These are phyloP conservation scores for Tryphoninae sp. DNA, from an alignment of 2,888 invertebrate genomes.

Conservation along the genomic window DNA sequence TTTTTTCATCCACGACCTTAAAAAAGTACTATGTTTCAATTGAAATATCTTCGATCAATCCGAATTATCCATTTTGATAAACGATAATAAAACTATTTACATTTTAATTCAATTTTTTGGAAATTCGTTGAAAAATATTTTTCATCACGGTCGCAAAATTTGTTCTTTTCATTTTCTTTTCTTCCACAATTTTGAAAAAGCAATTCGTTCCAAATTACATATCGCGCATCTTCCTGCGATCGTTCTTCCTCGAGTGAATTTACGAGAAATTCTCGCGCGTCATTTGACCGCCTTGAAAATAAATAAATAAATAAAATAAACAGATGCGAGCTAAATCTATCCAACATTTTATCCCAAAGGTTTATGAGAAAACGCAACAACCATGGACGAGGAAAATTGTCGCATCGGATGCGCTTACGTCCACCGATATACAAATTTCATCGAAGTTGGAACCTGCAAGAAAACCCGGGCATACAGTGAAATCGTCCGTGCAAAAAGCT, in stretches of 20 bases:
- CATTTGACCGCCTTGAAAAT: neutral
- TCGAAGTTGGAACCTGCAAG: neutral
- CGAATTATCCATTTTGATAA: too few relatives aligned
- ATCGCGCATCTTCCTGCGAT: too few relatives aligned
- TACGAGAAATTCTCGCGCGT: neutral
- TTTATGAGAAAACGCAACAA: constrained; percentile 12
- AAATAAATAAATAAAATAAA: neutral
- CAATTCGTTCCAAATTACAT: neutral
- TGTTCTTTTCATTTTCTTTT: too few relatives aligned
- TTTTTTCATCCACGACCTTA: too few relatives aligned
- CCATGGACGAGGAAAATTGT: constrained; percentile 6
- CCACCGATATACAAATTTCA: constrained; percentile 33
- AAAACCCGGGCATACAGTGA: constrained; percentile 32
- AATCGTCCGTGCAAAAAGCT: constrained; percentile 39
- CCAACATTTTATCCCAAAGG: constrained; percentile 6
- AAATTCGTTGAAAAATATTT: too few relatives aligned
- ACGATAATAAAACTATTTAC: too few relatives aligned
- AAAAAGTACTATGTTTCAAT: too few relatives aligned
- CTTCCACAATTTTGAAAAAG: neutral
- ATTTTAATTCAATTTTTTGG: too few relatives aligned
- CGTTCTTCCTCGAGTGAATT: neutral
- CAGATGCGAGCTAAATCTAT: constrained; percentile 3
- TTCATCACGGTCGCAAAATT: too few relatives aligned
- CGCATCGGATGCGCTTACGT: constrained; percentile 29
- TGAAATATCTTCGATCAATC: too few relatives aligned